Evolutionary conservation across 1,140 invertebrate genomes (phyloP).

Genomic region (Bombus pyrosoma): DNA sequence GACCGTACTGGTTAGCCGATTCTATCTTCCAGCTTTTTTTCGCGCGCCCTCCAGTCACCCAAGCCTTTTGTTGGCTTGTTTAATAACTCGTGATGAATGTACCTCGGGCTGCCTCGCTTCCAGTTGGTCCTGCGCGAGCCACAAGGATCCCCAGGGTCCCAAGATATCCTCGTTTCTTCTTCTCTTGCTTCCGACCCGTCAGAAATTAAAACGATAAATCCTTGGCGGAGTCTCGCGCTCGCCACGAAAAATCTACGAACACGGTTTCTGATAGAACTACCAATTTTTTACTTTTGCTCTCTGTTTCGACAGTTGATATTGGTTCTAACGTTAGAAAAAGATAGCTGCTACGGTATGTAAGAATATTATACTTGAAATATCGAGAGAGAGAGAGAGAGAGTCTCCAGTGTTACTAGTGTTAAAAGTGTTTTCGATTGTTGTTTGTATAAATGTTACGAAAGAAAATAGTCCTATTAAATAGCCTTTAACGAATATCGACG

Average conservation of each 20-base stretch:
- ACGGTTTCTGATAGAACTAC: background rate
- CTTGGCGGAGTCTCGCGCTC: background rate
- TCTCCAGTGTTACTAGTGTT: too few species aligned
- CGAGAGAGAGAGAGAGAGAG: too few species aligned
- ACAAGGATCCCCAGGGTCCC: slow-evolving; percentile 40
- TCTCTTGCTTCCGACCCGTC: slow-evolving; percentile 37
- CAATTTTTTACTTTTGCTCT: background rate
- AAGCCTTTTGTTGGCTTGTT: slow-evolving; percentile 80
- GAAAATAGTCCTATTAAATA: too few species aligned
- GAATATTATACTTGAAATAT: too few species aligned
- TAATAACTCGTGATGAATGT: slow-evolving; percentile 82
- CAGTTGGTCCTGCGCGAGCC: slow-evolving; percentile 46
- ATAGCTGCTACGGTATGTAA: background rate
- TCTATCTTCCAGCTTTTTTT: slow-evolving; percentile 76
- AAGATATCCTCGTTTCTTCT: slow-evolving; percentile 57
- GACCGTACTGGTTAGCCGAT: slow-evolving; percentile 80
- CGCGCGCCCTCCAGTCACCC: slow-evolving; percentile 43
- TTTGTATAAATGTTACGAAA: too few species aligned
- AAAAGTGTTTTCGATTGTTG: too few species aligned
- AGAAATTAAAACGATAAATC: slow-evolving; percentile 68
- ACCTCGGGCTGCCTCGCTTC: slow-evolving; percentile 69
- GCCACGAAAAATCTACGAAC: background rate
- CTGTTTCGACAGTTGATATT: too few species aligned
- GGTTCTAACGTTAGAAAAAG: background rate
- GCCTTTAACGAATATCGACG: too few species aligned